A percentile compares a stretch with the other conserved stretches of the same genome.
These are phyloP conservation scores for Corydoras maculifer DNA, from an alignment of 2,113 vertebrate species.

Conservation along the genomic window DNA sequence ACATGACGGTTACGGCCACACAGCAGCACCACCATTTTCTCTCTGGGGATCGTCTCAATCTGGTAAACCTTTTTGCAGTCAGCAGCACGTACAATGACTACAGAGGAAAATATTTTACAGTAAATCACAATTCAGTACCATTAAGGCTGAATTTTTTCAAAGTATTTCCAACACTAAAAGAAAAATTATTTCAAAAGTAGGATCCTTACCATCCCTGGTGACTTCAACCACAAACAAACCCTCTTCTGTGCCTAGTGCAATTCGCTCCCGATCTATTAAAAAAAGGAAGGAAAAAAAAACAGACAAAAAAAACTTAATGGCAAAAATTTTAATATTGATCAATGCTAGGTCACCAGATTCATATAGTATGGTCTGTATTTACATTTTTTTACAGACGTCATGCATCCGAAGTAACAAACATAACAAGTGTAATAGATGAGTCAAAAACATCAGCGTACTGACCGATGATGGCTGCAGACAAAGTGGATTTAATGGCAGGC, in stretches of 20 bases:
- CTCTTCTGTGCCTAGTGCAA: conserved; percentile 88
- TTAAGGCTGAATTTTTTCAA: no score
- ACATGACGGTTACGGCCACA: conserved; percentile 88
- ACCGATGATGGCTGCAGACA: conserved; percentile 85
- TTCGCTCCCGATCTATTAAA: conserved; percentile 81
- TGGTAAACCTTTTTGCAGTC: conserved; percentile 96
- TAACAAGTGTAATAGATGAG: no score
- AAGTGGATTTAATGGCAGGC: conserved; percentile 83
- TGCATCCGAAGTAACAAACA: no score
- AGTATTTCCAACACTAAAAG: no score
- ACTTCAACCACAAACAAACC: conserved; percentile 91
- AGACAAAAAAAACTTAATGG: not conserved
- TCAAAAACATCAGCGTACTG: conserved; percentile 20
- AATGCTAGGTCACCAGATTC: no score
- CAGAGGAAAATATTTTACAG: not conserved
- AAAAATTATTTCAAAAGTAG: no score
- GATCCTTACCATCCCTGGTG: conserved; percentile 79
- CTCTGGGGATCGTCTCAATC: conserved; percentile 83
- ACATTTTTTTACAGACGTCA: no score
- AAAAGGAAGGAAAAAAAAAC: not conserved
- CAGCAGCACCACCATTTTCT: conserved; percentile 79
- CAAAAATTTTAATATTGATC: not conserved
- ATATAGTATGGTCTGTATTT: no score
- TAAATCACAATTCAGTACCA: no score
- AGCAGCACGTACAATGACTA: conserved; percentile 88